Evolutionary conservation across 2,797 vertebrate species (phyloP).

Genomic region (Lateolabrax maculatus): DNA sequence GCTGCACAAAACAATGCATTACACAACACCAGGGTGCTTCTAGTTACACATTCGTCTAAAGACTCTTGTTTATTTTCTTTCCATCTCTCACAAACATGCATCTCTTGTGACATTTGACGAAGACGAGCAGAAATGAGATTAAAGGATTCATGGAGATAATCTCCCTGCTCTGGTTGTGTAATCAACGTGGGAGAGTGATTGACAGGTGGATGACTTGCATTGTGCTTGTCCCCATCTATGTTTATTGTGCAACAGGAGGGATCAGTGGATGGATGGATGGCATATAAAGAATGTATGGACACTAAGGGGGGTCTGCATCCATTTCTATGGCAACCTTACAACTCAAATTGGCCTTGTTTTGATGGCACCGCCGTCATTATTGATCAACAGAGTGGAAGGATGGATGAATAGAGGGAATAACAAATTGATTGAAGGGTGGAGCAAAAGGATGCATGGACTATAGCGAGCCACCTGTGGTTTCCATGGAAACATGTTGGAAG

Average conservation of each 20-base stretch:
- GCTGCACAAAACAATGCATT: slow-evolving; percentile 17
- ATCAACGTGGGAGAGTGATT: slow-evolving; percentile 41
- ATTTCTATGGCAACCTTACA: slow-evolving; percentile 62
- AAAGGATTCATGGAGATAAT: slow-evolving; percentile 58
- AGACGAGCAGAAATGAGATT: slow-evolving; percentile 57
- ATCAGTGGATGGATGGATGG: neutral
- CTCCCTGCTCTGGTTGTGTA: slow-evolving; percentile 42
- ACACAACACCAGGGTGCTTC: slow-evolving; percentile 45
- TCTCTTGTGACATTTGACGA: slow-evolving; percentile 57
- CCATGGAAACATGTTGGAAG: slow-evolving; percentile 44
- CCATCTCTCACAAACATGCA: slow-evolving; percentile 18
- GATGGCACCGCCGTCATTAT: slow-evolving; percentile 21
- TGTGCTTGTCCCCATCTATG: slow-evolving; percentile 27
- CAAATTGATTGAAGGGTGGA: slow-evolving; percentile 38
- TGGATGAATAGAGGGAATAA: slow-evolving; percentile 32
- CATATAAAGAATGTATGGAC: slow-evolving; percentile 10
- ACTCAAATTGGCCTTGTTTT: slow-evolving; percentile 22
- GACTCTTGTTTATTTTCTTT: slow-evolving; percentile 27
- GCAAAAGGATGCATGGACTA: slow-evolving; percentile 30
- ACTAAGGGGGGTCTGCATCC: slow-evolving; percentile 1
- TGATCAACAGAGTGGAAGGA: slow-evolving; percentile 35
- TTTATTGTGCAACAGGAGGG: slow-evolving; percentile 4
- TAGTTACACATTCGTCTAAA: slow-evolving; percentile 25
- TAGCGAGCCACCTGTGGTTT: slow-evolving; percentile 44
- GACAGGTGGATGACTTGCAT: slow-evolving; percentile 39